Evolutionary conservation across 1,140 invertebrate genomes (phyloP), one percentile per base, ranked within the genome.

Genomic region (Heliconius congener): DNA sequence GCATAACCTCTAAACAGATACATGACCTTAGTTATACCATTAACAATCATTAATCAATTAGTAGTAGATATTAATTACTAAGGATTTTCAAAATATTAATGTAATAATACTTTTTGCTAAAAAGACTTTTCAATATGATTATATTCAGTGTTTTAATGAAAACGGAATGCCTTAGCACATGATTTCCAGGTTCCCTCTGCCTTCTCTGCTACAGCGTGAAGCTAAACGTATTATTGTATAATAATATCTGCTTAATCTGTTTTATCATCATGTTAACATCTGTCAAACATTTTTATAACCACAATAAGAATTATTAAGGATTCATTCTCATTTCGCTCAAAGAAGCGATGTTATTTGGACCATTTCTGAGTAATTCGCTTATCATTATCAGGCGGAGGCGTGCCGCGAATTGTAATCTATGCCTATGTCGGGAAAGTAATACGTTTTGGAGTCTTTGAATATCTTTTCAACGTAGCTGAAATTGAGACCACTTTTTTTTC

Each of bases 331-430:
- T 66, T 66, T 66, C 57, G 11, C 11, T 27, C n/a, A 30, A 66
- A 66, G 55, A 71, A 27, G 57, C 37, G 66, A 73, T 73, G 82
- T 79, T 83, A 80, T 83, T 83, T 83, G 82, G 82, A 81, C 81
- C 81, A 76, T 72, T 83, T 76, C 46, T 57, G 34, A 81, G 77
- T 83, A 83, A 83, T 83, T 81, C 80, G 82, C 77, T 79, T 81
- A 81, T 80, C 82, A 80, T 83, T 81, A 83, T 83, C 80, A 76
- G 42, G 42, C 39, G 39, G 76, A 71, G 72, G 72, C 80, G 80
- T 81, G 80, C 74, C 52, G 34, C 16, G 80, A 81, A 81, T 77
- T 74, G 39, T 77, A 81, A 81, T 81, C 42, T 57, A 60, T 60
- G 19, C 23, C 23, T 60, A 66, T 23, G 57, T 30, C 13, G 57